Conservation (phyloP, 2,113 vertebrate species). For the Prinia subflava region DNA sequence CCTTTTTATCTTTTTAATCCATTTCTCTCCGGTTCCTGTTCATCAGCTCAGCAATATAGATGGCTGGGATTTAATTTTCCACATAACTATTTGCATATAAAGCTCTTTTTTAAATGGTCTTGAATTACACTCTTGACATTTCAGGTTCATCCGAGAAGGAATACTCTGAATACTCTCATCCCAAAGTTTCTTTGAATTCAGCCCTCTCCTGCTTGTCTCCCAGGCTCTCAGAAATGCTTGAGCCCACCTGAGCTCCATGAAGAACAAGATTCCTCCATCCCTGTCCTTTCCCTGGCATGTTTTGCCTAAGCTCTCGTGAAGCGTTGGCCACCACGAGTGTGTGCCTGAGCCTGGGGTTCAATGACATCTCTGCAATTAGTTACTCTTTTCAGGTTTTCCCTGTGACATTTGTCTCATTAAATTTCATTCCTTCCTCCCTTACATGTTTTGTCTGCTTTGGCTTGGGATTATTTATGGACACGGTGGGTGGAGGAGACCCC, state of each 20-base stretch:
- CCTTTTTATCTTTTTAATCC: background rate
- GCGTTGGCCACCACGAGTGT: background rate
- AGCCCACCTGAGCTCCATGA: background rate
- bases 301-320: background rate
- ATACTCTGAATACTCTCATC: background rate
- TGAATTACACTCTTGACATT: background rate
- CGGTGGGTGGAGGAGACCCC: background rate
- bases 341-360: background rate
- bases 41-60: background rate
- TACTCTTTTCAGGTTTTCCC: background rate
- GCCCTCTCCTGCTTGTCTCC: background rate
- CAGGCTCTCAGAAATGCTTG: background rate
- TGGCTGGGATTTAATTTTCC: background rate
- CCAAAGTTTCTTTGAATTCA: background rate
- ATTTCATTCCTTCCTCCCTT: background rate
- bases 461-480: background rate
- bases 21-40: background rate
- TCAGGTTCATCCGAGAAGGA: background rate
- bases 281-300: background rate
- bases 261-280: background rate
- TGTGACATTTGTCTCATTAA: conserved; percentile 10
- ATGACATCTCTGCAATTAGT: background rate
- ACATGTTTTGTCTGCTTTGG: background rate
- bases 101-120: background rate
- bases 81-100: background rate